phyloP scores from a whole-genome alignment of 2,113 vertebrate genomes.

The Peromyscus californicus region DNA sequence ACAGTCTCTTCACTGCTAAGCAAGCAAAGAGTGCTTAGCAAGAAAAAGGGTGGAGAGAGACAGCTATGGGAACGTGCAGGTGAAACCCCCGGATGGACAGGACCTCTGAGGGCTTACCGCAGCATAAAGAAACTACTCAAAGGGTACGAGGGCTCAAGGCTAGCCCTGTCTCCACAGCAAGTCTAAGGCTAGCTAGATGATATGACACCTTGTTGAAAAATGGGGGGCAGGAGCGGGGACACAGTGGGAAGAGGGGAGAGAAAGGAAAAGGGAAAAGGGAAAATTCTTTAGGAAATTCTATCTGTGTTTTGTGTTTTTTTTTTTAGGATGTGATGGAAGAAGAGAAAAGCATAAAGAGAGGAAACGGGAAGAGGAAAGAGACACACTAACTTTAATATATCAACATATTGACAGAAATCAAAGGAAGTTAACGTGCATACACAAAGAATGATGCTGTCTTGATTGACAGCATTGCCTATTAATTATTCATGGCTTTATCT shows the following conservation, averaged over 20 bases:
- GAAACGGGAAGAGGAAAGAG: conserved; percentile 5
- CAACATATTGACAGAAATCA: background rate
- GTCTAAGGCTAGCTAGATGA: background rate
- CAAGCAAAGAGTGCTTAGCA: conserved; percentile 18
- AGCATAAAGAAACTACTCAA: conserved; percentile 32
- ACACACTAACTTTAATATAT: conserved; percentile 24
- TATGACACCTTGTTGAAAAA: background rate
- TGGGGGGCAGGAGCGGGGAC: background rate
- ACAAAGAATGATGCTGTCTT: background rate
- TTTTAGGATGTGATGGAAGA: background rate
- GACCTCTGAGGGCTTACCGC: conserved; percentile 34
- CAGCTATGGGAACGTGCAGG: background rate
- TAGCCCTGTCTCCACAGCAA: background rate
- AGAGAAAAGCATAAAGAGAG: background rate
- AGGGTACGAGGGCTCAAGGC: background rate
- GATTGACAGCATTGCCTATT: background rate
- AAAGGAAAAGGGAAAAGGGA: background rate
- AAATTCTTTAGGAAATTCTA: conserved; percentile 11
- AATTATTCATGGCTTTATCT: background rate
- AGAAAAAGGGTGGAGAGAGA: conserved; percentile 8
- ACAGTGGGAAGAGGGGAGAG: background rate
- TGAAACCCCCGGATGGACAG: conserved; percentile 33
- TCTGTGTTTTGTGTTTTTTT: background rate
- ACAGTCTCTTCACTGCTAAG: background rate
- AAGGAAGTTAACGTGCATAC: background rate